phyloP scores from a whole-genome alignment of 2,888 invertebrate species.

The Lagria hirta region DNA sequence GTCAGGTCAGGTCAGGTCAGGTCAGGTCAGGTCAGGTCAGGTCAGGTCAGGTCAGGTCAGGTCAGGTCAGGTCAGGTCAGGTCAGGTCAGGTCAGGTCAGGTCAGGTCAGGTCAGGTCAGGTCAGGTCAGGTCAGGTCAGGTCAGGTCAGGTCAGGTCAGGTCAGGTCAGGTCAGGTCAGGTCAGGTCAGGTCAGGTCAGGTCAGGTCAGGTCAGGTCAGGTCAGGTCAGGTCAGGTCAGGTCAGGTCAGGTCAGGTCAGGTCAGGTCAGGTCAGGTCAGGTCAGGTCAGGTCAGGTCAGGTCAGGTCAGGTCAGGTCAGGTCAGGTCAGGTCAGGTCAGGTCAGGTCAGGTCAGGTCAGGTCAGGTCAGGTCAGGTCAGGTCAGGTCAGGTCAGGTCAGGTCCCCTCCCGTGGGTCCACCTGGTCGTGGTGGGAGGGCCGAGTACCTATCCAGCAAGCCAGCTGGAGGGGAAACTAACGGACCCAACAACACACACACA shows the following conservation, averaged over 20 bases:
- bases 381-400: constrained; percentile 6
- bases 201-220: constrained; percentile 5
- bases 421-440: too few species aligned
- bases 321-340: constrained; percentile 5
- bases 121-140: constrained; percentile 4
- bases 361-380: constrained; percentile 6
- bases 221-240: constrained; percentile 10
- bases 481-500: too few species aligned
- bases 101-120: constrained; percentile 4
- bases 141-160: constrained; percentile 10
- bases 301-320: constrained; percentile 6
- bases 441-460: too few species aligned
- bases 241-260: constrained; percentile 10
- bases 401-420: too few species aligned
- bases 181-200: constrained; percentile 12
- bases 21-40: constrained; percentile 23
- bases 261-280: constrained; percentile 9
- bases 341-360: constrained; percentile 6
- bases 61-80: constrained; percentile 6
- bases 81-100: constrained; percentile 6
- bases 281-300: constrained; percentile 6
- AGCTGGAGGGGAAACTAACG: too few species aligned
- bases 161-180: constrained; percentile 10
- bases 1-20: constrained; percentile 23
- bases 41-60: constrained; percentile 17